phyloP scores from a whole-genome alignment of 2,888 invertebrate genomes.

The Eristalis arbustorum region DNA sequence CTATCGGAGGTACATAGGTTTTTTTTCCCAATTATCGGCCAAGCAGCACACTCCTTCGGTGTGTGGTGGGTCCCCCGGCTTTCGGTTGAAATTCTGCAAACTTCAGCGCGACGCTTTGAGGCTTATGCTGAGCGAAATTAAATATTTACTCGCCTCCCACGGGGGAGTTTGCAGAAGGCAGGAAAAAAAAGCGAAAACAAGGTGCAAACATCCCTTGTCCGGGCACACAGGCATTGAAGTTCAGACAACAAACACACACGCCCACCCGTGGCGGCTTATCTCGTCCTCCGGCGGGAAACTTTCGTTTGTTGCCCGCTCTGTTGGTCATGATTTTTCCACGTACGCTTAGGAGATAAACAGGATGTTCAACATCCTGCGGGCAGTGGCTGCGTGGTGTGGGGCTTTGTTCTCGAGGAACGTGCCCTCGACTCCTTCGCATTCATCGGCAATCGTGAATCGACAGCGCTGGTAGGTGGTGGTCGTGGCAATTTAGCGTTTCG shows the following conservation, averaged over 20 bases:
- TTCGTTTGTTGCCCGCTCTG: conserved; percentile 9
- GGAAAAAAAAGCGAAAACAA: conserved; percentile 18
- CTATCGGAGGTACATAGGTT: not conserved
- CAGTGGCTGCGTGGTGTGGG: not conserved
- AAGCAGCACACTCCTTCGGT: conserved; percentile 7
- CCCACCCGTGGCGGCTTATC: conserved; percentile 35
- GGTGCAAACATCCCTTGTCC: conserved; percentile 27
- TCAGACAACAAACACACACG: conserved; percentile 17
- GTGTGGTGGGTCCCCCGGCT: not conserved
- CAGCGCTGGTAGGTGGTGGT: not conserved
- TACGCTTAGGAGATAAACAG: conserved; percentile 29
- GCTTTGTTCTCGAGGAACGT: not conserved
- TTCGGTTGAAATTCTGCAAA: conserved; percentile 28
- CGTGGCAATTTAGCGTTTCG: conserved; percentile 34
- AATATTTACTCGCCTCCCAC: conserved; percentile 51
- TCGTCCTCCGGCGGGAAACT: conserved; percentile 15
- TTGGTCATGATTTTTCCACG: not conserved
- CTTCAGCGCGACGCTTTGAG: conserved; percentile 31
- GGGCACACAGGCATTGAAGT: conserved; percentile 27
- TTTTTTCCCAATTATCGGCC: conserved; percentile 33
- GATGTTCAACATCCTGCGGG: conserved; percentile 32
- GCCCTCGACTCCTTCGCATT: not conserved
- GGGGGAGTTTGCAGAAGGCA: not conserved
- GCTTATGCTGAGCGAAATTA: conserved; percentile 45
- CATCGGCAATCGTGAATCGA: conserved; percentile 37